Base-by-base conservation (phyloP, 1,140 invertebrate genomes). In the Matsumurasca onukii region DNA sequence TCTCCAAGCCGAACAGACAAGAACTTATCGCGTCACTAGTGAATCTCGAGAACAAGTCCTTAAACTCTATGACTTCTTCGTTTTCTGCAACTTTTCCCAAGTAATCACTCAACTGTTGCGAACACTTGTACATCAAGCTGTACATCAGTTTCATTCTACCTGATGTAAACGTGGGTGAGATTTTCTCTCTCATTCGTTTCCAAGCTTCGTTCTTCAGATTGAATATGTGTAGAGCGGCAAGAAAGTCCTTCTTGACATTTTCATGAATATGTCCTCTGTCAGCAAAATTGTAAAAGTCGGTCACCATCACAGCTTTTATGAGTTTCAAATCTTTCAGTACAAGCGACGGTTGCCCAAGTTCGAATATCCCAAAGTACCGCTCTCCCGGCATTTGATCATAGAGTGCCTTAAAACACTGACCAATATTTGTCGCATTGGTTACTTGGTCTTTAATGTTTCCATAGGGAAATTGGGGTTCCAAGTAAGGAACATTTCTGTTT, bases 121-220 rank as follows among this genome's bases (percentile, higher is more conserved):
- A 78, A 68, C 82, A 79, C 3, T 79, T 72, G 2, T 81, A 78
- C 49, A 85, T 80, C 15, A 80, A 78, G 62, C 78, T 76, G 72
- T 82, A 85, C 83, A 85, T 85, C 17, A 75, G 80, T 72, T 84
- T 86, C 73, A 89, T 80, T 76, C 87, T 88, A 3, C 82, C 82
- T 0, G 83, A 83, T 30, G 83, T 88, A 71, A 89, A 89, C 0
- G 83, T 83, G 5, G 85, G 85, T 31, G 83, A 84, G 29, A 88
- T 78, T 67, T 86, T 83, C 12, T 81, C 78, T 51, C 87, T 77
- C 25, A 88, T 77, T 52, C 81, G 75, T 59, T 82, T 82, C 87
- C 87, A 89, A 24, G 80, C 77, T 15, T 81, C 79, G 15, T 82
- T 84, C 70, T 80, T 78, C 62, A 82, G 73, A 39, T 80, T 78